phyloP scores from a whole-genome alignment of 2,113 vertebrate species.

The Pedetes capensis region DNA sequence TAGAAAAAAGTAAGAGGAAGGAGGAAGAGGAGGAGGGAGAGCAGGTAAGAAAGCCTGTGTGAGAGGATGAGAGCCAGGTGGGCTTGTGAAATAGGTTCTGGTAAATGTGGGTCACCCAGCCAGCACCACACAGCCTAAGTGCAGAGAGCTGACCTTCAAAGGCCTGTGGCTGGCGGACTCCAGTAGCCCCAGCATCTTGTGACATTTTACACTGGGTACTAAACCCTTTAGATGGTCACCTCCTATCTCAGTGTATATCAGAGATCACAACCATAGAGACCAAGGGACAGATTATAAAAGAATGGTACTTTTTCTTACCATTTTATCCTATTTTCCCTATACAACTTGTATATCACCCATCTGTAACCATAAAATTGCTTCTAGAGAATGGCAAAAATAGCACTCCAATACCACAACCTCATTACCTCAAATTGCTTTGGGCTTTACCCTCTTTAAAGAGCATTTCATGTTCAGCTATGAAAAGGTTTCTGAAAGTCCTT shows the following conservation, averaged over 20 bases:
- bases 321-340: constrained; percentile 35
- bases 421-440: constrained; percentile 26
- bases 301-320: background rate
- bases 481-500: background rate
- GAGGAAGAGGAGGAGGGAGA: background rate
- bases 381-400: constrained; percentile 24
- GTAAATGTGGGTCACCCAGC: background rate
- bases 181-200: background rate
- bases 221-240: background rate
- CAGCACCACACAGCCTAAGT: background rate
- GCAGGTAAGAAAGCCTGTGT: background rate
- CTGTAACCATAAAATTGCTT: constrained; percentile 3
- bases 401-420: background rate
- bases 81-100: background rate
- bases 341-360: background rate
- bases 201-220: constrained; percentile 21
- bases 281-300: background rate
- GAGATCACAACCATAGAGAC: background rate
- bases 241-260: constrained; percentile 43
- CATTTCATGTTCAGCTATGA: background rate
- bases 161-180: background rate
- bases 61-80: background rate
- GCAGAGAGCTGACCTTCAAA: background rate
- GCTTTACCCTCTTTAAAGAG: background rate
- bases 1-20: background rate